phyloP scores from a whole-genome alignment of 1,140 invertebrate species.

The Saccostrea cuccullata region DNA sequence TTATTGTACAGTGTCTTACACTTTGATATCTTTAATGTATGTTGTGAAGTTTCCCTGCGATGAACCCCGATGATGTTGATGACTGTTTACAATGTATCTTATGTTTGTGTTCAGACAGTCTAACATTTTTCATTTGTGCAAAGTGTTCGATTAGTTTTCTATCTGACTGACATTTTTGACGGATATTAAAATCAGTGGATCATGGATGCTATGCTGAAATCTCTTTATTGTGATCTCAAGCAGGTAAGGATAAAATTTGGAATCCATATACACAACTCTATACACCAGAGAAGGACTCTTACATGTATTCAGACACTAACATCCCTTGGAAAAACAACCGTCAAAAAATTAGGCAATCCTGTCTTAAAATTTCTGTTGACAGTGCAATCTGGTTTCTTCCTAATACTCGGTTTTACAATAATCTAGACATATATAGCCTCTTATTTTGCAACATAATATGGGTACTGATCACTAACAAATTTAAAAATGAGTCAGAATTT shows the following conservation, averaged over 20 bases:
- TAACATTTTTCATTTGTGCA: conserved; percentile 27
- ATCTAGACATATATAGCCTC: not conserved
- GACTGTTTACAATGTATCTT: conserved; percentile 25
- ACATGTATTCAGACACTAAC: not conserved
- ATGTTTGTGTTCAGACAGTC: conserved; percentile 27
- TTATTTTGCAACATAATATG: too few relatives aligned
- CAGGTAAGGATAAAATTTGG: conserved; percentile 23
- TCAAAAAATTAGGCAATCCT: not conserved
- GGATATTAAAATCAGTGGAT: not conserved
- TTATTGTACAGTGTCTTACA: not conserved
- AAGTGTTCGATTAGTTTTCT: conserved; percentile 5
- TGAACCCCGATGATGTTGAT: conserved; percentile 29
- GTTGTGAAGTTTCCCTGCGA: not conserved
- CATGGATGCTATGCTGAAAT: conserved; percentile 44
- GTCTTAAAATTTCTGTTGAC: not conserved
- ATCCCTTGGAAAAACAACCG: not conserved
- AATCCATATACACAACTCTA: not conserved
- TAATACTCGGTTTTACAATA: not conserved
- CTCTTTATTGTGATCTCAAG: conserved; percentile 23
- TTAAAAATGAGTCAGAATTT: not conserved
- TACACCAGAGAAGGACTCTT: not conserved
- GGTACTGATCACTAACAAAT: too few relatives aligned
- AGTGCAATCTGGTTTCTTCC: not conserved
- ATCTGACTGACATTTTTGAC: not conserved
- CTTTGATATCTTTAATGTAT: not conserved